Conservation (phyloP, 37 sponge, comb jelly and placozoan species). For the Cladorhizidae sp. region DNA sequence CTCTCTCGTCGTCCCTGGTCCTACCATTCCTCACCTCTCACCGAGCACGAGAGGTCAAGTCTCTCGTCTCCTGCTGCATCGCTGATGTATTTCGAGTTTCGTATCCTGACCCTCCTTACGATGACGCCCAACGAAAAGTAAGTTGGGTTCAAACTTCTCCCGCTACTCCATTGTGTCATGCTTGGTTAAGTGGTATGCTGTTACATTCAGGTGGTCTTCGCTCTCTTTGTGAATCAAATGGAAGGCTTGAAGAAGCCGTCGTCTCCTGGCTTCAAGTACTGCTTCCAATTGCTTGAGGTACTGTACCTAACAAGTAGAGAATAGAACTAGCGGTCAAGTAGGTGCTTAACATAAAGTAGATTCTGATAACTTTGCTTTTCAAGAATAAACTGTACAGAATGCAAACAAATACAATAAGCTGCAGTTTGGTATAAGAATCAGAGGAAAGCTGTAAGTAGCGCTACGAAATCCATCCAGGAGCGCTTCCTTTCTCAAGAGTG, state of each 20-base stretch:
- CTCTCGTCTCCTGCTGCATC: conserved; percentile 66
- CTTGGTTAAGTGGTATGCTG: not conserved
- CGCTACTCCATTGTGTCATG: not conserved
- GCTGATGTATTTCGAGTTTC: conserved; percentile 81
- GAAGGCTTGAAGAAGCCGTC: conserved; percentile 66
- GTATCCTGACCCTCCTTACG: conserved; percentile 86
- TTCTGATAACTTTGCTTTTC: too few relatives aligned
- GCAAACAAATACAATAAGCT: too few relatives aligned
- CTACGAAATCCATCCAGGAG: too few relatives aligned
- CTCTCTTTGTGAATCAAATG: conserved; percentile 78
- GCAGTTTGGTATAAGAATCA: too few relatives aligned
- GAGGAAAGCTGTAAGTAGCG: too few relatives aligned
- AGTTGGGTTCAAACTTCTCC: not conserved
- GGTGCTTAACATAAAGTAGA: too few relatives aligned
- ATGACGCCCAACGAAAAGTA: conserved; percentile 71
- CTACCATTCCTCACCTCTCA: conserved; percentile 42
- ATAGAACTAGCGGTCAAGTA: too few relatives aligned
- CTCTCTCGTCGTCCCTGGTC: conserved; percentile 18
- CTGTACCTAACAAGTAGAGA: too few relatives aligned
- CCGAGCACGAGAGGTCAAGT: conserved; percentile 53
- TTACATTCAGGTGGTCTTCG: conserved; percentile 67
- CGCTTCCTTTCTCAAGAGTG: too few relatives aligned
- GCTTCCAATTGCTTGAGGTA: conserved; percentile 77
- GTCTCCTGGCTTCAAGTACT: conserved; percentile 44
- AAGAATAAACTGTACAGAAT: too few relatives aligned